Evolutionary conservation across 2,888 invertebrate genomes (phyloP), one percentile per base, ranked within the genome.

Genomic region (Incurvaria masculella): DNA sequence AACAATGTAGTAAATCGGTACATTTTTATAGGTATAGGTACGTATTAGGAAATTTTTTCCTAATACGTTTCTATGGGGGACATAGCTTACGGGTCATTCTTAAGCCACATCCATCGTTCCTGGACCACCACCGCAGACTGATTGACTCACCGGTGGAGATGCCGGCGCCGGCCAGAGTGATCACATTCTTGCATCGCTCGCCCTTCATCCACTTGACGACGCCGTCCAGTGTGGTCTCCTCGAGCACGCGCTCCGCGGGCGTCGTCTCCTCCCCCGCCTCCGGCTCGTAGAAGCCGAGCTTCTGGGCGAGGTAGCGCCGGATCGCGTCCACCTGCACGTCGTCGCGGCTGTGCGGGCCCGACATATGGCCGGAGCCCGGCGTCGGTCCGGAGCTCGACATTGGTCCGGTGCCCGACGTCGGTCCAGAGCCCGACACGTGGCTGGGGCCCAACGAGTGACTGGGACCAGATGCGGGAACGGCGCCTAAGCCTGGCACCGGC

Each of bases 131-230:
- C n/a, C n/a, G n/a, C n/a, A n/a, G n/a, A n/a, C n/a, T n/a, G n/a
- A n/a, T n/a, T n/a, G 46, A 80, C 86, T 85, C 81, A 94, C 94
- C 90, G 43, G 97, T 98, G 2, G 96, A 97, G 61, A 98, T 95
- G 45, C 97, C 97, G 56, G 97, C 97, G 51, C 97, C 97, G 51
- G 94, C 89, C 86, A 98, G 87, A 1, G 94, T 94, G 49, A 97
- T 88, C 48, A 97, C 85, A 59, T 93, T 94, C 64, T 87, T 87
- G 62, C 91, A 91, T 53, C 86, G 83, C 39, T 83, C 83, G 50
- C 82, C 83, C 57, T 88, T 84, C 54, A 96, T 92, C 70, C 89
- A 91, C 47, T 87, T 82, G 1, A 86, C 86, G 46, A 96, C 75
- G 2, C 91, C 92, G 56, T 91, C 88, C 53, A 94, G 72, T 46